These are phyloP conservation scores for Andrena marginata DNA, from an alignment of 2,888 invertebrate genomes.

Conservation along the genomic window DNA sequence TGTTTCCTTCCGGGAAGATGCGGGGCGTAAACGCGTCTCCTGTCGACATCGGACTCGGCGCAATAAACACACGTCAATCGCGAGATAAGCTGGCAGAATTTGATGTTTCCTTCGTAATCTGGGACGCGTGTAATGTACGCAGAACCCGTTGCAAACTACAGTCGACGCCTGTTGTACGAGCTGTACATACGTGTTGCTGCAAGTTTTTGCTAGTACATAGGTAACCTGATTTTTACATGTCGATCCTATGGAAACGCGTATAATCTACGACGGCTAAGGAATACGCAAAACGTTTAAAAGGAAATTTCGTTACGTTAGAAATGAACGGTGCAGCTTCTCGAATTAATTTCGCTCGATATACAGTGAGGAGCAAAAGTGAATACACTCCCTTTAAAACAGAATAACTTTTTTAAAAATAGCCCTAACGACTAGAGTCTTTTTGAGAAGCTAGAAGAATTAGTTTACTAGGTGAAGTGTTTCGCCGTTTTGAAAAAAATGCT, in stretches of 20 bases:
- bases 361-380: too few species aligned
- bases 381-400: too few species aligned
- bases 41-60: conserved; percentile 5
- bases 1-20: conserved; percentile 39
- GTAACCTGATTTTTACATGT: conserved; percentile 66
- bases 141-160: neutral
- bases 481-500: too few species aligned
- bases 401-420: too few species aligned
- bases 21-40: conserved; percentile 26
- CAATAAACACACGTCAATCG: conserved; percentile 34
- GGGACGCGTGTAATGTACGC: conserved; percentile 65
- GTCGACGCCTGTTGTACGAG: conserved; percentile 57
- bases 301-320: too few species aligned
- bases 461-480: too few species aligned
- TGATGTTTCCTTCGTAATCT: conserved; percentile 75
- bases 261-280: neutral
- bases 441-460: too few species aligned
- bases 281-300: neutral
- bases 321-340: too few species aligned
- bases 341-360: too few species aligned
- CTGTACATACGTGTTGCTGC: conserved; percentile 55
- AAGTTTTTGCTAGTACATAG: conserved; percentile 65
- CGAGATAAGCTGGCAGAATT: conserved; percentile 71
- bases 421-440: too few species aligned
- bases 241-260: conserved; percentile 27